Conservation (phyloP, 2,797 vertebrate genomes). For the Gila robusta region DNA sequence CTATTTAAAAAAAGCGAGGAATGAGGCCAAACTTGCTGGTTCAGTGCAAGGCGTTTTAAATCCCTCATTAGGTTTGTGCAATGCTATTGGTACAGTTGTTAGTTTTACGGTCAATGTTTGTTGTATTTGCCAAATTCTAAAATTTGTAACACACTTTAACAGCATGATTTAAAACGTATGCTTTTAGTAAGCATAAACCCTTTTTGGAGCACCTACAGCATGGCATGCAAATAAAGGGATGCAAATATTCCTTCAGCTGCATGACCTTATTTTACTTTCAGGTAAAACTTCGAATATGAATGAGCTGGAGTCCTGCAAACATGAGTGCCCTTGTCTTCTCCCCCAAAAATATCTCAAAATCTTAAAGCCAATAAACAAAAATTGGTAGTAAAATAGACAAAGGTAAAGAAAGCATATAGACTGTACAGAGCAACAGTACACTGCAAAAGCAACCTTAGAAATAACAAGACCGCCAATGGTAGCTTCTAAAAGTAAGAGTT, state of each 20-base stretch:
- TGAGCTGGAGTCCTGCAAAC: neutral
- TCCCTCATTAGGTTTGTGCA: neutral
- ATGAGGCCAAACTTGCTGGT: neutral
- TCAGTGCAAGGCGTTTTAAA: neutral
- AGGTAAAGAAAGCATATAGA: neutral
- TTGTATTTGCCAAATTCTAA: neutral
- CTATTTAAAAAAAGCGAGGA: neutral
- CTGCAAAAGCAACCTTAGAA: neutral
- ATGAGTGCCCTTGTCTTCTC: neutral
- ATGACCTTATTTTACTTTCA: constrained; percentile 33
- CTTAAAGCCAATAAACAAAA: neutral
- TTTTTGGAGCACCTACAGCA: constrained; percentile 8
- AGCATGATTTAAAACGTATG: neutral
- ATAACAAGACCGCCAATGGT: neutral
- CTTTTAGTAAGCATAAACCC: neutral
- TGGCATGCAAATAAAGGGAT: constrained; percentile 38
- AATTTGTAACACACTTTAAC: neutral
- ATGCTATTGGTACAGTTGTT: neutral
- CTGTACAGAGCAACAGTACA: neutral
- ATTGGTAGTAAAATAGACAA: neutral
- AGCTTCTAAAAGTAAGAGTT: neutral
- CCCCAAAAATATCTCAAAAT: neutral
- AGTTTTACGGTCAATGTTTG: neutral
- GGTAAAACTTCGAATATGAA: constrained; percentile 4
- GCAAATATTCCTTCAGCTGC: constrained; percentile 7